These are phyloP conservation scores for Neodiprion fabricii DNA, from an alignment of 1,140 invertebrate genomes.

Conservation along the genomic window DNA sequence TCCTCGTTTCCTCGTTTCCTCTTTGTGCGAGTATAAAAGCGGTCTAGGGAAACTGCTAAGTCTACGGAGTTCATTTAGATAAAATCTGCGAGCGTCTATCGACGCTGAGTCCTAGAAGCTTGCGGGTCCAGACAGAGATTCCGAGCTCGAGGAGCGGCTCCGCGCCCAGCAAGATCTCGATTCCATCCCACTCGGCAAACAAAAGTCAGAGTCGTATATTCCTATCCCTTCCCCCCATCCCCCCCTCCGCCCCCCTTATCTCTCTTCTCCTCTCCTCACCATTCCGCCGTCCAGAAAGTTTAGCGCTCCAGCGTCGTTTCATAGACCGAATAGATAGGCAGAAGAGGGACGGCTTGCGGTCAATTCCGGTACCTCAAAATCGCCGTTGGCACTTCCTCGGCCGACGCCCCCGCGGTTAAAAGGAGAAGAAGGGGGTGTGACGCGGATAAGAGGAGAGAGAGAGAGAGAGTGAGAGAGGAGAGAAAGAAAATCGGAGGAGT, in stretches of 20 bases:
- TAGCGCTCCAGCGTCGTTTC: not conserved
- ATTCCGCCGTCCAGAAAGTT: no score
- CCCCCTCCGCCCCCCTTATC: no score
- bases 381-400: not conserved
- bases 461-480: not conserved
- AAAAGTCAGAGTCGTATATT: conserved; percentile 11
- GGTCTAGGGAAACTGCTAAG: conserved; percentile 1
- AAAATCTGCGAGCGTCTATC: conserved; percentile 32
- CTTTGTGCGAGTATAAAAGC: no score
- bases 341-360: not conserved
- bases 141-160: not conserved
- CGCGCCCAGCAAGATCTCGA: not conserved
- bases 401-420: not conserved
- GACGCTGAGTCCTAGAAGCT: not conserved
- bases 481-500: conserved; percentile 10
- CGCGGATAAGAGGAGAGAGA: conserved; percentile 13
- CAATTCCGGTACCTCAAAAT: not conserved
- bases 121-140: not conserved
- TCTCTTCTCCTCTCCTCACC: no score
- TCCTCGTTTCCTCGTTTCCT: not conserved
- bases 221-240: no score
- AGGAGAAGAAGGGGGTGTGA: conserved; percentile 7
- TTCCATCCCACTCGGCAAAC: conserved; percentile 9
- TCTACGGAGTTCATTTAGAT: conserved; percentile 51
- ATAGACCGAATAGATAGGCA: not conserved